Evolutionary conservation across 1,140 invertebrate genomes (phyloP), one percentile per base, ranked within the genome.

Genomic region (Cyrtorhinus lividipennis): DNA sequence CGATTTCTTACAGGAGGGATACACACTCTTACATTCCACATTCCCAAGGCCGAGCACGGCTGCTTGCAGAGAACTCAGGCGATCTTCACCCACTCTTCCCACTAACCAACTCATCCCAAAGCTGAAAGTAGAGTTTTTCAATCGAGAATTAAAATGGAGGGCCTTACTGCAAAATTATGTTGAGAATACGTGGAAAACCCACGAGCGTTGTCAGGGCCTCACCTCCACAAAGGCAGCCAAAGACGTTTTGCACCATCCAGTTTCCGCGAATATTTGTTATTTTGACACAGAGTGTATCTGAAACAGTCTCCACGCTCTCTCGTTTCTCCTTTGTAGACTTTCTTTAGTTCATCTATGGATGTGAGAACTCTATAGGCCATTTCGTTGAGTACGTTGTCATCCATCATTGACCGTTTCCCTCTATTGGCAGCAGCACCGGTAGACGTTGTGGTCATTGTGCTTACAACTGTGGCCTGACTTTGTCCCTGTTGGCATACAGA

Each of bases 211-310:
- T n/a, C n/a, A n/a, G n/a, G n/a, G n/a, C n/a, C n/a, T n/a, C n/a
- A 85, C 84, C 83, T 82, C 83, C 83, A 85, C 57, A 85, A 73
- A 13, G 84, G 83, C 56, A 85, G 69, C 80, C 82, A 83, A 65
- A 83, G 78, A 69, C 77, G 78, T 45, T 78, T 78, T 12, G 72
- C 74, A 46, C 78, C 76, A 0, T 69, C 66, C 25, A 77, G 69
- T 20, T 70, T 69, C 61, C 78, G 78, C 0, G 81, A 81, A 62
- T 75, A 77, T 62, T 73, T 79, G 69, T 86, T 86, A 27, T 82
- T 80, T 44, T 82, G 73, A 68, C 83, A 86, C 1, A 86, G 71
- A 5, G 73, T 72, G 63, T 77, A 75, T 24, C 79, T 76, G n/a
- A 86, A 70, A 68, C 84, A 86, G 0, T 76, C 77, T 22, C 73